phyloP scores from a whole-genome alignment of 1,140 invertebrate genomes.

The Drosophila melanogaster region Release_6_plus_ISO1_MT NT_037436.4:11572501-11573000 shows the following conservation, averaged over 20 bases:
- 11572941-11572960: constrained; percentile 17
- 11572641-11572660: background rate
- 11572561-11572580: background rate
- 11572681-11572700: constrained; percentile 9
- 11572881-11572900: no score
- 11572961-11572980: constrained; percentile 44
- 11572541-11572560: background rate
- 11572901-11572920: constrained; percentile 33
- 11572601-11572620: no score
- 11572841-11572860: background rate
- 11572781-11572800: no score
- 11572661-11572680: background rate
- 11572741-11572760: background rate
- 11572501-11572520: background rate
- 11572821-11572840: background rate
- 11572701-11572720: constrained; percentile 3
- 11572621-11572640: background rate
- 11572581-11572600: constrained; percentile 3
- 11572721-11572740: background rate
- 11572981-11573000: constrained; percentile 36
- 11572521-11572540: background rate
- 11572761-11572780: background rate
- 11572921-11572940: constrained; percentile 50
- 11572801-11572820: no score
- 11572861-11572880: background rate